Percentiles rank a stretch among this genome's conserved stretches.
These are phyloP conservation scores for Octopus sinensis DNA, from an alignment of 1,140 invertebrate species.

Conservation along the genomic window DNA sequence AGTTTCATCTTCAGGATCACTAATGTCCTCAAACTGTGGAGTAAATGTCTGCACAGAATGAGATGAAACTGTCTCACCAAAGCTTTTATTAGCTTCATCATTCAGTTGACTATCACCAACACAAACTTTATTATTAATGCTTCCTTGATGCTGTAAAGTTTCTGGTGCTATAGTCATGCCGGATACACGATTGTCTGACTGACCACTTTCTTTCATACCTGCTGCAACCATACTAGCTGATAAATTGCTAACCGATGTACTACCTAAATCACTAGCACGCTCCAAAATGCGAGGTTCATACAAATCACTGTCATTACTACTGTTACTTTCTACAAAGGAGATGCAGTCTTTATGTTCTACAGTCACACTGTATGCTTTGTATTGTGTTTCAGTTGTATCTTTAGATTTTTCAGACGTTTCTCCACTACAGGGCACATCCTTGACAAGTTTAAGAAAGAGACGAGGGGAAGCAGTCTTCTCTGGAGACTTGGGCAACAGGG, in stretches of 20 bases:
- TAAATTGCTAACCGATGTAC: constrained; percentile 16
- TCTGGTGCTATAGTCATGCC: background rate
- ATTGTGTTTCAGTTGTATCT: constrained; percentile 34
- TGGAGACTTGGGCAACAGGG: constrained; percentile 36
- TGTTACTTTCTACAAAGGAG: constrained; percentile 8
- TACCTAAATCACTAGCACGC: constrained; percentile 1
- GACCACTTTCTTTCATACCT: background rate
- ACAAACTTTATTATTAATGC: constrained; percentile 12
- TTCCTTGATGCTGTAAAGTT: background rate
- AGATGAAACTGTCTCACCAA: background rate
- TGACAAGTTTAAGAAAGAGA: constrained; percentile 64
- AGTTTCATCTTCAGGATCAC: constrained; percentile 23
- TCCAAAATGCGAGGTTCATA: constrained; percentile 35
- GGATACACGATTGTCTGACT: background rate
- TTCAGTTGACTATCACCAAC: constrained; percentile 9
- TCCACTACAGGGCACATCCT: constrained; percentile 31
- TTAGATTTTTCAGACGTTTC: constrained; percentile 35
- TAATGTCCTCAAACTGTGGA: constrained; percentile 24
- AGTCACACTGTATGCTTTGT: constrained; percentile 46
- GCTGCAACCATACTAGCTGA: background rate
- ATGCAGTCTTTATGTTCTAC: constrained; percentile 35
- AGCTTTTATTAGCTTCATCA: background rate
- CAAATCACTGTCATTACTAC: constrained; percentile 41
- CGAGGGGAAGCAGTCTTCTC: constrained; percentile 59
- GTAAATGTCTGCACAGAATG: constrained; percentile 25